Evolutionary conservation across 2,797 vertebrate genomes (phyloP), one percentile per base, ranked within the genome.

Genomic region (Rhinella marina): DNA sequence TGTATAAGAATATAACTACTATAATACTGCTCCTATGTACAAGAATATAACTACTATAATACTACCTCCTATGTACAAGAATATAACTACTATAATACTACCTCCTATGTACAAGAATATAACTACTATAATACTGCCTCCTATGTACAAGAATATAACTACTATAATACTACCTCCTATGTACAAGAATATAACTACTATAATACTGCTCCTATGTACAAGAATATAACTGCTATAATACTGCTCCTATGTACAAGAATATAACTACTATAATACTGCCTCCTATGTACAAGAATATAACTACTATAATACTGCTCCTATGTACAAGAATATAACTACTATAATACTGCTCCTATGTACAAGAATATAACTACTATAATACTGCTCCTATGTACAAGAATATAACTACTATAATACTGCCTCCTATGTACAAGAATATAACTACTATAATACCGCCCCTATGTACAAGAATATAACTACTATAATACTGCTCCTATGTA

Each of bases 111-210:
- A 62, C 66, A 70, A 70, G 66, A 70, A 70, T 70, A 70, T 70
- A 70, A 70, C 64, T 66, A 66, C 64, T 70, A 70, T 70, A 70
- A 70, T 70, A 29, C 66, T 70, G 27, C 66, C n/a, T 14, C 66
- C 27, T 70, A 70, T 70, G 12, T 70, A 70, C 27, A 70, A 17
- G 66, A 70, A 70, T 70, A 70, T 70, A 70, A 70, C 66, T 70
- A 70, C 66, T 70, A 32, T 70, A 70, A 70, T 70, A 29, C 66
- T 70, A 27, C 27, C n/a, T 8, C 62, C 23, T 64, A n/a, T 64
- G 23, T 64, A 64, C 62, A 68, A 29, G 64, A 68, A 68, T 68
- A 68, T 68, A 29, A 68, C 64, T 68, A 29, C 13, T 27, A 27
- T 68, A 68, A 68, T 68, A 68, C 64, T 29, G 25, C 68, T 19